Percentiles rank a stretch among this genome's conserved stretches.
phyloP scores from a whole-genome alignment of 2,888 invertebrate genomes.

The Coremacera marginata region DNA sequence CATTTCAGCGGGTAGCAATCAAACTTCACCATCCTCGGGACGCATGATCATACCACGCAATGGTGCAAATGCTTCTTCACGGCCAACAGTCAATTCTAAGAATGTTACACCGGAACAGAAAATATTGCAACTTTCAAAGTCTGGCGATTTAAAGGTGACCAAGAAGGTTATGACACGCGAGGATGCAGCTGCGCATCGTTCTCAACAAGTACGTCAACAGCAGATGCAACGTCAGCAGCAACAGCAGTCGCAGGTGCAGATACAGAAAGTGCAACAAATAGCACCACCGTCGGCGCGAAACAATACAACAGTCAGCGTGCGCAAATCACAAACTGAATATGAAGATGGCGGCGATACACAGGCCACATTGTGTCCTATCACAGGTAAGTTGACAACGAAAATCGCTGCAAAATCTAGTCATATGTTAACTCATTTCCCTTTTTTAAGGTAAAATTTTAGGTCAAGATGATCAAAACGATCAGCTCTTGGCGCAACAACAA shows the following conservation, averaged over 20 bases:
- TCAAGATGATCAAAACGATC: slow-evolving; percentile 71
- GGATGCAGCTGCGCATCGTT: slow-evolving; percentile 57
- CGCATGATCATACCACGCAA: slow-evolving; percentile 62
- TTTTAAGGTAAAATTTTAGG: slow-evolving; percentile 67
- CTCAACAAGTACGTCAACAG: slow-evolving; percentile 53
- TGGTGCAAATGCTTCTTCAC: slow-evolving; percentile 29
- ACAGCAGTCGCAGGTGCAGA: slow-evolving; percentile 56
- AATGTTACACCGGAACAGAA: slow-evolving; percentile 68
- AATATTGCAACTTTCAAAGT: slow-evolving; percentile 71
- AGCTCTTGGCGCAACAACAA: slow-evolving; percentile 49
- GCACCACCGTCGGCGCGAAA: slow-evolving; percentile 69
- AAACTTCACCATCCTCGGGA: slow-evolving; percentile 56
- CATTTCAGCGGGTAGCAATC: slow-evolving; percentile 43
- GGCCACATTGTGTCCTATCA: slow-evolving; percentile 77
- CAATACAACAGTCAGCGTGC: slow-evolving; percentile 39
- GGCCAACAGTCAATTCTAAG: slow-evolving; percentile 45
- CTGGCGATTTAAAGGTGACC: slow-evolving; percentile 70
- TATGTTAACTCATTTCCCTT: neutral
- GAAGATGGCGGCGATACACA: slow-evolving; percentile 53
- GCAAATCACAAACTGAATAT: slow-evolving; percentile 51
- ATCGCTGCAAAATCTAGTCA: neutral
- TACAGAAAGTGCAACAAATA: slow-evolving; percentile 71
- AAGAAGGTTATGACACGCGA: slow-evolving; percentile 69
- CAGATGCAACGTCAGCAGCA: slow-evolving; percentile 54
- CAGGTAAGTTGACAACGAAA: slow-evolving; percentile 68